Conservation (phyloP, 1,140 invertebrate species). For the Papilio glaucus region DNA sequence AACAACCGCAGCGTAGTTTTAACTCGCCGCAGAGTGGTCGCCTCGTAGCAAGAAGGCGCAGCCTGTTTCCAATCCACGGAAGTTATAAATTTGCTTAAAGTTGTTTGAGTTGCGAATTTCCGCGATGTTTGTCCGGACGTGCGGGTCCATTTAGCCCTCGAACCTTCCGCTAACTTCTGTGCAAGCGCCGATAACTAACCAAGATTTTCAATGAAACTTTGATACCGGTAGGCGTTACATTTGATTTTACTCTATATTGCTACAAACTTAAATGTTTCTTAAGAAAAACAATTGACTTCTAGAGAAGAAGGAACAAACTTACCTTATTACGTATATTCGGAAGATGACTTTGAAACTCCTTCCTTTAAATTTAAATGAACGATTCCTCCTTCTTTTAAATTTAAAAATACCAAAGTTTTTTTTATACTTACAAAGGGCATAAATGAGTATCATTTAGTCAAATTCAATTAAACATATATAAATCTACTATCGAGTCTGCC, state of each 20-base stretch:
- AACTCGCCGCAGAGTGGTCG: background rate
- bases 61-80: constrained; percentile 58
- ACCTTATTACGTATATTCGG: background rate
- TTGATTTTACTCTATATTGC: constrained; percentile 4
- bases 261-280: background rate
- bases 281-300: background rate
- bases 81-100: constrained; percentile 79
- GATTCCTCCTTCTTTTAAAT: too few species aligned
- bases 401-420: too few species aligned
- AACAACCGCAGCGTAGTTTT: constrained; percentile 7
- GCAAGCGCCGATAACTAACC: constrained; percentile 58
- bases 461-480: too few species aligned
- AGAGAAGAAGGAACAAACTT: background rate
- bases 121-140: constrained; percentile 78
- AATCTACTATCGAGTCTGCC: background rate
- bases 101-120: constrained; percentile 77
- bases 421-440: too few species aligned
- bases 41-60: constrained; percentile 13
- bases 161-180: constrained; percentile 70
- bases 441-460: too few species aligned
- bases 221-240: constrained; percentile 34
- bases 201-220: constrained; percentile 55
- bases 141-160: constrained; percentile 73
- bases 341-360: background rate
- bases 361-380: too few species aligned